phyloP scores from a whole-genome alignment of 2,797 vertebrate species.

The Sebastes vulpes region DNA sequence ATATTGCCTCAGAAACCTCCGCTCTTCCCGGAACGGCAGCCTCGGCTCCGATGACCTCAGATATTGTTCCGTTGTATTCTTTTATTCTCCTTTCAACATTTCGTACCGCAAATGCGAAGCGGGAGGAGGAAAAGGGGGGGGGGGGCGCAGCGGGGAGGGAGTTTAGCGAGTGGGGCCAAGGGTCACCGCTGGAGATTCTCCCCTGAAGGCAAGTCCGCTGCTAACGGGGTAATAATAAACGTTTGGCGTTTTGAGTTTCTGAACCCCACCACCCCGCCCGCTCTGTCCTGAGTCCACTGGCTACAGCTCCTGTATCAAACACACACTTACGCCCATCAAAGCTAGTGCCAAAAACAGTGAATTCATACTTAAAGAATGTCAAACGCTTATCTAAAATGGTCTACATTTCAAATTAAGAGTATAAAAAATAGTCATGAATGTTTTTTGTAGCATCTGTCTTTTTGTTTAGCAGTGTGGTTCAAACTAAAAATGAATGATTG shows the following conservation, averaged over 20 bases:
- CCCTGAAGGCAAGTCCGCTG: slow-evolving; percentile 67
- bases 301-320: slow-evolving; percentile 6
- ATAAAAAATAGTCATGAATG: background rate
- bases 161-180: slow-evolving; percentile 36
- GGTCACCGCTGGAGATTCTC: slow-evolving; percentile 63
- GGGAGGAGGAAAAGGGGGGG: background rate
- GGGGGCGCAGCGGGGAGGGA: background rate
- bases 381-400: background rate
- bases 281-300: slow-evolving; percentile 4
- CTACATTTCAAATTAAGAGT: background rate
- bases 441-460: background rate
- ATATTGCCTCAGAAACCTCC: slow-evolving; percentile 61
- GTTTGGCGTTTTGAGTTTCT: slow-evolving; percentile 64
- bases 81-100: slow-evolving; percentile 69
- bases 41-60: slow-evolving; percentile 64
- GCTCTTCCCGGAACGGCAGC: slow-evolving; percentile 53
- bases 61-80: slow-evolving; percentile 63
- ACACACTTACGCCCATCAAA: background rate
- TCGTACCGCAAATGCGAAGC: slow-evolving; percentile 38
- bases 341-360: background rate
- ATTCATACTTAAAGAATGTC: background rate
- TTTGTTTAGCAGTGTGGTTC: background rate
- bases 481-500: background rate
- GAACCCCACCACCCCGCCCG: slow-evolving; percentile 1
- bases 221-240: slow-evolving; percentile 72